These are phyloP conservation scores for Rhimphoctona megacephalus DNA, from an alignment of 2,888 invertebrate species.

Conservation along the genomic window DNA sequence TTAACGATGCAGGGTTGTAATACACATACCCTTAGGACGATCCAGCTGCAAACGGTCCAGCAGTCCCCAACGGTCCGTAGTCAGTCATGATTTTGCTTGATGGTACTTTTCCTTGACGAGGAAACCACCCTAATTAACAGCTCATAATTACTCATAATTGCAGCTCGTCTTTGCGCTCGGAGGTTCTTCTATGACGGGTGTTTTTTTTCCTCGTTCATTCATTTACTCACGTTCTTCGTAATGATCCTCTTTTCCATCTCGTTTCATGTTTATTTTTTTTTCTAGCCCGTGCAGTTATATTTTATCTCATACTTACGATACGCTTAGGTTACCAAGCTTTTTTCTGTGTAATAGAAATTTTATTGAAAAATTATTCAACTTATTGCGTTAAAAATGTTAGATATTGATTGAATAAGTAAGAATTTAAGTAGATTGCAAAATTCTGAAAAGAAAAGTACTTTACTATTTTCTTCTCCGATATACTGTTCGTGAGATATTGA, in stretches of 20 bases:
- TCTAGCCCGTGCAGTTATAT: background rate
- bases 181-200: constrained; percentile 16
- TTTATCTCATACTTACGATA: background rate
- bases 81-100: constrained; percentile 33
- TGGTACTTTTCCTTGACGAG: constrained; percentile 14
- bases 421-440: background rate
- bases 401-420: background rate
- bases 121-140: constrained; percentile 76
- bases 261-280: constrained; percentile 38
- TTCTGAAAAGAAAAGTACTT: background rate
- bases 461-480: background rate
- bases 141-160: constrained; percentile 80
- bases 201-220: constrained; percentile 46
- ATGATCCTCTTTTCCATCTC: constrained; percentile 39
- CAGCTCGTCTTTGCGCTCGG: constrained; percentile 70
- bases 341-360: background rate
- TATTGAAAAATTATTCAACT: background rate
- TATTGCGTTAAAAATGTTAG: background rate
- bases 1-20: constrained; percentile 40
- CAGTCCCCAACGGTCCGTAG: constrained; percentile 6
- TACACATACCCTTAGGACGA: constrained; percentile 34
- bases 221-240: constrained; percentile 50
- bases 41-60: constrained; percentile 26
- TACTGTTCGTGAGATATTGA: background rate
- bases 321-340: background rate